Conservation (phyloP, 2,888 invertebrate species). For the Trichogramma evanescens region DNA sequence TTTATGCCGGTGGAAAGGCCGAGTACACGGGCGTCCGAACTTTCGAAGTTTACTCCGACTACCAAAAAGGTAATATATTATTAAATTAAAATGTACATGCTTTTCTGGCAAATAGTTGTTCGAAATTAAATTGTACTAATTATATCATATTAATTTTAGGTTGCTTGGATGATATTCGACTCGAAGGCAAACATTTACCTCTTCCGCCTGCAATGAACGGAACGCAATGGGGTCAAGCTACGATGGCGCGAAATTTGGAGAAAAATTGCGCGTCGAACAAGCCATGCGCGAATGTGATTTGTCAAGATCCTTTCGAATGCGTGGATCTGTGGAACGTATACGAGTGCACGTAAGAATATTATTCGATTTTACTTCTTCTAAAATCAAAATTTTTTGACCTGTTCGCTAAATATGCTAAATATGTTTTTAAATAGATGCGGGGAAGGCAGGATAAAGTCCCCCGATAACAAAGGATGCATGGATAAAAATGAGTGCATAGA, state of each 20-base stretch:
- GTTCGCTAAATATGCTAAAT: neutral
- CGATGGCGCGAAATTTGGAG: conserved; percentile 86
- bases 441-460: conserved; percentile 83
- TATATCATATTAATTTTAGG: conserved; percentile 47
- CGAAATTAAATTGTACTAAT: neutral
- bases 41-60: conserved; percentile 90
- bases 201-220: conserved; percentile 91
- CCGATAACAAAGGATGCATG: conserved; percentile 82
- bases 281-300: conserved; percentile 90
- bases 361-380: neutral
- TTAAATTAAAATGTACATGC: neutral
- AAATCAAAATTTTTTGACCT: neutral
- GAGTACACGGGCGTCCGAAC: conserved; percentile 90
- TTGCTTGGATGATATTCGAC: conserved; percentile 74
- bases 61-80: conserved; percentile 80
- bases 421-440: conserved; percentile 64
- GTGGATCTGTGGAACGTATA: conserved; percentile 97
- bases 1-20: conserved; percentile 92
- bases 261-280: conserved; percentile 91
- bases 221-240: conserved; percentile 91
- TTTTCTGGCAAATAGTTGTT: neutral
- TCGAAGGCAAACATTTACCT: conserved; percentile 92
- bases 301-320: conserved; percentile 88
- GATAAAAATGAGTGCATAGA: conserved; percentile 94
- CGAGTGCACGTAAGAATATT: conserved; percentile 88